phyloP scores from a whole-genome alignment of 2,113 vertebrate genomes.

The Hippocampus abdominalis region DNA sequence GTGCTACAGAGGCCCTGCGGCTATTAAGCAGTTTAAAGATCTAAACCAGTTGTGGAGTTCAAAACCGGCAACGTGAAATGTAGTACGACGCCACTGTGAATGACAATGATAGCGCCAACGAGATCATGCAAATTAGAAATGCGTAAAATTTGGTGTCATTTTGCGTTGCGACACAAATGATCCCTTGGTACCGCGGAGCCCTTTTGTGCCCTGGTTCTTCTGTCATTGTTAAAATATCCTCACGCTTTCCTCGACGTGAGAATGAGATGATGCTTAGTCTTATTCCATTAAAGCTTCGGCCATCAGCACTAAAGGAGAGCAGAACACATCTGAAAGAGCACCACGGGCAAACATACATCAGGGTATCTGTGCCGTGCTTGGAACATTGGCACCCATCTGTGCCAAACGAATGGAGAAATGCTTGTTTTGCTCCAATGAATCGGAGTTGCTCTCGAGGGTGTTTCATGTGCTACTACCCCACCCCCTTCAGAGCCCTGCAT shows the following conservation, averaged over 20 bases:
- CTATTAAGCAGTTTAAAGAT: slow-evolving; percentile 3
- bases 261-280: not conserved
- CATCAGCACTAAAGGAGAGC: not conserved
- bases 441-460: not conserved
- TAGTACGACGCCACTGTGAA: not conserved
- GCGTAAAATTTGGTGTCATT: not conserved
- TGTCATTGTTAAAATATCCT: not conserved
- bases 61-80: slow-evolving; percentile 1
- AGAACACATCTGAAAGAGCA: not conserved
- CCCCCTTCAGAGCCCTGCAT: not conserved
- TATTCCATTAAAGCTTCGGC: not conserved
- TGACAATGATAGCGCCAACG: not conserved
- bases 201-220: not conserved
- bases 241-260: not conserved
- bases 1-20: not conserved
- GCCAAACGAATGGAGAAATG: not conserved
- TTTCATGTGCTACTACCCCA: not conserved
- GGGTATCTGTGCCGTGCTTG: not conserved
- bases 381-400: not conserved
- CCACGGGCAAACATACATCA: not conserved
- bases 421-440: too few species aligned
- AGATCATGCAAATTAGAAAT: not conserved
- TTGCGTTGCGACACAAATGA: not conserved
- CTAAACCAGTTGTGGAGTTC: not conserved
- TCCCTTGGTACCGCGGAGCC: not conserved